Conservation (phyloP, 2,888 invertebrate species). For the Gryllus longicercus region DNA sequence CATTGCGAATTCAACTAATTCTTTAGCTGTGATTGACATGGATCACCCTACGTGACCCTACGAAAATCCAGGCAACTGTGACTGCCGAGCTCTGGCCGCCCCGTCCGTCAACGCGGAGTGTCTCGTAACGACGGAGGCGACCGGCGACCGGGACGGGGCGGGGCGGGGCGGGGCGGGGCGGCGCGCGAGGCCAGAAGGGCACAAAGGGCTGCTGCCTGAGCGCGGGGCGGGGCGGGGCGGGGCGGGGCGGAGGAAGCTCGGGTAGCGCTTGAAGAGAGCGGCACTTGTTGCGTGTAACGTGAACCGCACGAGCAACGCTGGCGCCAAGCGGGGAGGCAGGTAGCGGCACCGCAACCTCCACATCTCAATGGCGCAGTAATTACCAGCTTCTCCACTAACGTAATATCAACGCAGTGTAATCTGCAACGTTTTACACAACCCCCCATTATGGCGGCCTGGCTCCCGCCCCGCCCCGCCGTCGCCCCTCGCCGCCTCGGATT, state of each 20-base stretch:
- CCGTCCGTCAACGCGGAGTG: too few species aligned
- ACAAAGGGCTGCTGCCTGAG: too few species aligned
- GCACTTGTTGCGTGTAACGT: not conserved
- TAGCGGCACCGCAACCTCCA: not conserved
- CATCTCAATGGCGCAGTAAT: conserved; percentile 5
- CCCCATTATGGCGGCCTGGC: not conserved
- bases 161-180: too few species aligned
- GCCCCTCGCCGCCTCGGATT: not conserved
- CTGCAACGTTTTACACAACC: conserved; percentile 17
- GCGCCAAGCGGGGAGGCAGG: too few species aligned
- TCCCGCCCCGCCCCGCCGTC: not conserved
- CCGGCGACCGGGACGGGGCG: too few species aligned
- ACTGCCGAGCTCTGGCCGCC: too few species aligned
- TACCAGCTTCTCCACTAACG: not conserved
- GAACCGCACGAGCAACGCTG: not conserved
- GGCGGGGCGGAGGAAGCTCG: not conserved
- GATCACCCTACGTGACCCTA: too few species aligned
- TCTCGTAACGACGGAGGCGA: too few species aligned
- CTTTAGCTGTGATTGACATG: too few species aligned
- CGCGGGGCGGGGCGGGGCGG: not conserved
- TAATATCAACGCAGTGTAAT: conserved; percentile 11
- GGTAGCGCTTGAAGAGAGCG: not conserved
- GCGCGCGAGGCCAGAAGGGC: too few species aligned
- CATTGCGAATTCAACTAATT: too few species aligned
- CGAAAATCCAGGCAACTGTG: too few species aligned